These are phyloP conservation scores for zebrafish (Danio rerio) DNA, from an alignment of 2,113 vertebrate species.

Conservation along the genomic window DNA sequence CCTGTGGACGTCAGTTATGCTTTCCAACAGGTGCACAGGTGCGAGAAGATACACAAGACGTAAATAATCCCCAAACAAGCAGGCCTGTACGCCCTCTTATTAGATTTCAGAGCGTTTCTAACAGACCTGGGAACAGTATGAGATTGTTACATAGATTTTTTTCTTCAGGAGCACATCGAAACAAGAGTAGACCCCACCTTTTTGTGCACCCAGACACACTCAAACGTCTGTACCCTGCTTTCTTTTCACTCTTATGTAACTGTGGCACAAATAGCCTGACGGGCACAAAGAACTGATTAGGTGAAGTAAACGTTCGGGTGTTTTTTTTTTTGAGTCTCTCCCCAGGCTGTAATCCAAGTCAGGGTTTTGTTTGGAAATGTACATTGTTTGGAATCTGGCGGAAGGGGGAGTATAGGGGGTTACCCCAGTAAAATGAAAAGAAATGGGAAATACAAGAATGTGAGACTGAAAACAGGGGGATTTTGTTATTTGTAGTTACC, in stretches of 20 bases:
- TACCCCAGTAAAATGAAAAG: conserved; percentile 64
- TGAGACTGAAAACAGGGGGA: conserved; percentile 4
- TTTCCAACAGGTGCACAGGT: conserved; percentile 70
- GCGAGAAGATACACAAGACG: conserved; percentile 45
- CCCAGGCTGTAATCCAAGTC: conserved; percentile 66
- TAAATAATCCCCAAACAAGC: conserved; percentile 19
- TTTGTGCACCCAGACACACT: conserved; percentile 34
- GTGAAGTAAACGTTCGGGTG: conserved; percentile 58
- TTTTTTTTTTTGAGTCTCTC: background rate
- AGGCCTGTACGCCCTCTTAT: conserved; percentile 1
- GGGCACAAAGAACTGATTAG: conserved; percentile 67
- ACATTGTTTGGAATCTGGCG: conserved; percentile 68
- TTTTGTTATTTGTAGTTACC: conserved; percentile 51
- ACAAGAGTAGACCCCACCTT: conserved; percentile 16
- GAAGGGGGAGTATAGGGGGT: conserved; percentile 46
- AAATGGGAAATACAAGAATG: conserved; percentile 66
- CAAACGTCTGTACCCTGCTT: conserved; percentile 44
- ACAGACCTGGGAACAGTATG: conserved; percentile 22
- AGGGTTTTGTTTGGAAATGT: conserved; percentile 62
- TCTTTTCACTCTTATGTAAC: conserved; percentile 69
- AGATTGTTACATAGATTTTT: conserved; percentile 38
- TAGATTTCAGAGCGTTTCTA: conserved; percentile 22
- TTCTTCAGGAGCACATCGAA: conserved; percentile 13
- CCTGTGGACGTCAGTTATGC: conserved; percentile 49
- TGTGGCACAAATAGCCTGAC: conserved; percentile 71